Evolutionary conservation across 2,113 vertebrate genomes (phyloP).

Genomic region (Ranitomeya imitator): DNA sequence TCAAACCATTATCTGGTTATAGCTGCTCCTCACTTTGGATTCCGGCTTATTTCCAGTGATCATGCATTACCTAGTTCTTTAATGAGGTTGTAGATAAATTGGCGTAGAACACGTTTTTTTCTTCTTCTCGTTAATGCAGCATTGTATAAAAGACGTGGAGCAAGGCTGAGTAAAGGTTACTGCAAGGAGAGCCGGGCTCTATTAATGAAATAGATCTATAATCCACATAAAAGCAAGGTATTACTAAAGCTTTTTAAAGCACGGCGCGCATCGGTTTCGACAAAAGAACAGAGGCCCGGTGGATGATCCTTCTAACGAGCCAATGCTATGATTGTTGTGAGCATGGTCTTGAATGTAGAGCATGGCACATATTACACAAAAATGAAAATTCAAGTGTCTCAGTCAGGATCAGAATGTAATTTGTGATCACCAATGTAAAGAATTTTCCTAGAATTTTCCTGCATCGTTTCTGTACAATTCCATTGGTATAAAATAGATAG

Average conservation of each 20-base stretch:
- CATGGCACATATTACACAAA: not conserved
- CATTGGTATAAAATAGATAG: not conserved
- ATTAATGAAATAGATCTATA: conserved; percentile 39
- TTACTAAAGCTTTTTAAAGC: conserved; percentile 27
- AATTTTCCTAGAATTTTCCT: not conserved
- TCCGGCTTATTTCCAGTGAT: not conserved
- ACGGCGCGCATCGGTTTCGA: not conserved
- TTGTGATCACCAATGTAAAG: not conserved
- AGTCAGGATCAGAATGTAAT: not conserved
- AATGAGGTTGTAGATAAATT: conserved; percentile 32
- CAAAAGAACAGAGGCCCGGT: not conserved
- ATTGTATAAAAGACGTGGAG: not conserved
- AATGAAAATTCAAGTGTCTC: not conserved
- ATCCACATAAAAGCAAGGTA: conserved; percentile 35
- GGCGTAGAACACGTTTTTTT: conserved; percentile 4
- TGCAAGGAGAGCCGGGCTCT: conserved; percentile 10
- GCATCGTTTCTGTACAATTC: not conserved
- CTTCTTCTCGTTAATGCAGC: not conserved
- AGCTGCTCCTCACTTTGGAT: not conserved
- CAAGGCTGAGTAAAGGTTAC: conserved; percentile 28
- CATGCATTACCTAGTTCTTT: not conserved
- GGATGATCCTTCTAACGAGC: not conserved
- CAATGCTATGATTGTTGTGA: not conserved
- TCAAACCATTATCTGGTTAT: conserved; percentile 16
- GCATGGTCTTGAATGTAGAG: not conserved